Conservation (phyloP, 2,888 invertebrate species). For the Ypsolopha sequella region DNA sequence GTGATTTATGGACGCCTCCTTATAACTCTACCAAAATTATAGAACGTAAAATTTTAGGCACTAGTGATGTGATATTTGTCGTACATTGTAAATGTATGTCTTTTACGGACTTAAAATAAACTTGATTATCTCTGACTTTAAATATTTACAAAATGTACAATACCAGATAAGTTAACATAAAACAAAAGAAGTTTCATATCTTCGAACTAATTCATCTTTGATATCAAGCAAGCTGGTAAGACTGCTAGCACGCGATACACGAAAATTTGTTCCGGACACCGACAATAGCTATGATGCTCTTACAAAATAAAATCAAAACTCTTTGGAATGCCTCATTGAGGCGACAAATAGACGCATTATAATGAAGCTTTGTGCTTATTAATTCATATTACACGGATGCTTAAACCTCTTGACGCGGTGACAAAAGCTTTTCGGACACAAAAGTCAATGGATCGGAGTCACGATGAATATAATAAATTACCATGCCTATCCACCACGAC, state of each 20-base stretch:
- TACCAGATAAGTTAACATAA: too few relatives aligned
- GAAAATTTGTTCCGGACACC: conserved; percentile 53
- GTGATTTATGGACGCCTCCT: too few relatives aligned
- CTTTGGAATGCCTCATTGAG: conserved; percentile 28
- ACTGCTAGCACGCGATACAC: conserved; percentile 50
- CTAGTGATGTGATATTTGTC: too few relatives aligned
- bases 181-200: too few relatives aligned
- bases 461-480: conserved; percentile 64
- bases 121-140: too few relatives aligned
- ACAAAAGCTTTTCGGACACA: conserved; percentile 56
- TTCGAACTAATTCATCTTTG: conserved; percentile 15
- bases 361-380: conserved; percentile 66
- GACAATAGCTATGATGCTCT: conserved; percentile 32
- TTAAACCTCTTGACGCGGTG: conserved; percentile 54
- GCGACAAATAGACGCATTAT: conserved; percentile 62
- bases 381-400: conserved; percentile 70
- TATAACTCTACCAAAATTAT: too few relatives aligned
- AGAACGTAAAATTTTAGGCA: too few relatives aligned
- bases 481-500: conserved; percentile 43
- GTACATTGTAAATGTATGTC: too few relatives aligned
- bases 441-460: conserved; percentile 61
- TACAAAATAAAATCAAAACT: conserved; percentile 36
- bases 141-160: too few relatives aligned
- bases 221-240: conserved; percentile 23
- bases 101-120: too few relatives aligned